Evolutionary conservation across 1,140 invertebrate genomes (phyloP).

Genomic region (Oreohelix idahoensis): DNA sequence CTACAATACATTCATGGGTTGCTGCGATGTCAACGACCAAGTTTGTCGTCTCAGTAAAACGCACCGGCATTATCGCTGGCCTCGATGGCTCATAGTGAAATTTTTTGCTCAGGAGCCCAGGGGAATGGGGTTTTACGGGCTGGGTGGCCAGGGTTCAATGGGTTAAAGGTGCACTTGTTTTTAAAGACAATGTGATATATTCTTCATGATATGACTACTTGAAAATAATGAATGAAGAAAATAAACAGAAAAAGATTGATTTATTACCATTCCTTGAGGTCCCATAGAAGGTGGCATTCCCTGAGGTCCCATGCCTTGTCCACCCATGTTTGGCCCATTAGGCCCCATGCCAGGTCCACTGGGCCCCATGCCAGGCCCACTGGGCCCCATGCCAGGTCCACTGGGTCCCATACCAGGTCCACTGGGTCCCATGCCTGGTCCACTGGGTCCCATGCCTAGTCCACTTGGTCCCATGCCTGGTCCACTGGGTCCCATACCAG

Average conservation of each 20-base stretch:
- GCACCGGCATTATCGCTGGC: too few species aligned
- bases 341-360: conserved; percentile 68
- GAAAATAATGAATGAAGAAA: too few species aligned
- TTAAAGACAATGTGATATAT: too few species aligned
- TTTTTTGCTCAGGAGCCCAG: too few species aligned
- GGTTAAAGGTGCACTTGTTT: too few species aligned
- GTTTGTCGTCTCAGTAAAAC: too few species aligned
- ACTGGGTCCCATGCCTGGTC: conserved; percentile 30
- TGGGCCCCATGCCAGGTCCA: conserved; percentile 36
- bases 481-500: conserved; percentile 20
- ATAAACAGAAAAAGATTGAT: not conserved
- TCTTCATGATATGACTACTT: too few species aligned
- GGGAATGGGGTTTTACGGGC: too few species aligned
- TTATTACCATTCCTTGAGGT: conserved; percentile 49
- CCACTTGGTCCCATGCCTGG: conserved; percentile 42
- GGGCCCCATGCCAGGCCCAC: conserved; percentile 64
- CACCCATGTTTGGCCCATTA: conserved; percentile 29
- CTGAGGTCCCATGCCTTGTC: conserved; percentile 39
- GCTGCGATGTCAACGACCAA: too few species aligned
- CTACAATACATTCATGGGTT: too few species aligned
- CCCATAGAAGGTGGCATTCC: conserved; percentile 49
- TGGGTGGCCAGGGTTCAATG: too few species aligned
- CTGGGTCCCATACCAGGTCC: conserved; percentile 20
- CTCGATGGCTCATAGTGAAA: too few species aligned
- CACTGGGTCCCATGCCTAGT: conserved; percentile 45